phyloP scores from a whole-genome alignment of 2,888 invertebrate species.

The Plagodis pulveraria region DNA sequence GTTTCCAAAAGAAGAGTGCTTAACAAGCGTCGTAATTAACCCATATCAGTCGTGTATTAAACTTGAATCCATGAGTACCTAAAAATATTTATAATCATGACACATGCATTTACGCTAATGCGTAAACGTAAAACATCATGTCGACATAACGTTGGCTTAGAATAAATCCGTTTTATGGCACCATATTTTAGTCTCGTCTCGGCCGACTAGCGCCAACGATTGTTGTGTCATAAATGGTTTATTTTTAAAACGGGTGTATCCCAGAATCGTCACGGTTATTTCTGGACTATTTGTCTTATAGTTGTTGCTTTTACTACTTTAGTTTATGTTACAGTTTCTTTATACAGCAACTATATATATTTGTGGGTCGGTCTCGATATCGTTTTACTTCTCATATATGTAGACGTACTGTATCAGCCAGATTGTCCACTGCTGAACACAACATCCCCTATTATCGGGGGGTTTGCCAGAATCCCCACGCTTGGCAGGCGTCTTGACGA shows the following conservation, averaged over 20 bases:
- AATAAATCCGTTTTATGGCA: slow-evolving; percentile 37
- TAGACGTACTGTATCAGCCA: too few relatives aligned
- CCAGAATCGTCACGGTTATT: not conserved
- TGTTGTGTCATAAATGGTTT: slow-evolving; percentile 17
- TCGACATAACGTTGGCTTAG: slow-evolving; percentile 24
- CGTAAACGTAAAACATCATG: slow-evolving; percentile 32
- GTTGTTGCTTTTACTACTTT: not conserved
- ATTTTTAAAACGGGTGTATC: slow-evolving; percentile 11
- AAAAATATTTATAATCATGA: slow-evolving; percentile 31
- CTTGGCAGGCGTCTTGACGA: too few relatives aligned
- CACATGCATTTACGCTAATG: slow-evolving; percentile 33
- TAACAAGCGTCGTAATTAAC: too few relatives aligned
- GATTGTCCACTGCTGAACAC: too few relatives aligned
- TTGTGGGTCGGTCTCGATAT: too few relatives aligned
- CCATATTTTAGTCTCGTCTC: slow-evolving; percentile 20
- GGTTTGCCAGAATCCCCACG: too few relatives aligned
- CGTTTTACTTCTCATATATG: too few relatives aligned
- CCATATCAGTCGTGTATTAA: too few relatives aligned
- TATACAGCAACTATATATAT: too few relatives aligned
- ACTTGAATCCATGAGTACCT: not conserved
- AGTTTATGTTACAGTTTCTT: too few relatives aligned
- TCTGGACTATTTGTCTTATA: not conserved
- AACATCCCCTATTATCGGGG: too few relatives aligned
- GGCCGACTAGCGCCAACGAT: slow-evolving; percentile 16
- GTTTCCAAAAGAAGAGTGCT: too few relatives aligned